Evolutionary conservation across 2,888 invertebrate genomes (phyloP).

Genomic region (Leptopterna dolabrata): DNA sequence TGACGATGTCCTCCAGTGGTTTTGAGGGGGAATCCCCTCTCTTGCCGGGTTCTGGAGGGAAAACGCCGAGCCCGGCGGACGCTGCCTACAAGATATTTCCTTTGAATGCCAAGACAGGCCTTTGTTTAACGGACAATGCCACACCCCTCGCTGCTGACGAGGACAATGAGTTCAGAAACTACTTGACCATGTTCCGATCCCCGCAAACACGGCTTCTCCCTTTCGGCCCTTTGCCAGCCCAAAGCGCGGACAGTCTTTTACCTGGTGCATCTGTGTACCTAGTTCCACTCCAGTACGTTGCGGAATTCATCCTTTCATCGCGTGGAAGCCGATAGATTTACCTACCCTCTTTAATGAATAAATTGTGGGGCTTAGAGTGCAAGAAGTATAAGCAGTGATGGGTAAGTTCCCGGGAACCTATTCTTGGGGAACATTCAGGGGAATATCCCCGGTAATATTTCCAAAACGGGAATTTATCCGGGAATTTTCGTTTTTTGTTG

Average conservation of each 20-base stretch:
- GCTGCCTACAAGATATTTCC: conserved; percentile 22
- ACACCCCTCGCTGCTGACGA: not conserved
- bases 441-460: no score
- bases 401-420: no score
- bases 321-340: not conserved
- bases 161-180: conserved; percentile 27
- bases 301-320: not conserved
- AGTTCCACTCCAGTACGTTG: not conserved
- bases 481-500: no score
- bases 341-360: not conserved
- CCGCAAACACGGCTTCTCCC: conserved; percentile 20
- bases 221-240: not conserved
- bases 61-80: not conserved
- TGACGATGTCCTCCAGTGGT: not conserved
- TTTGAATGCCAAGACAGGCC: conserved; percentile 30
- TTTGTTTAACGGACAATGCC: conserved; percentile 28
- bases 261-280: not conserved
- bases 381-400: no score
- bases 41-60: not conserved
- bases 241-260: not conserved
- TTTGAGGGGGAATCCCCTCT: not conserved
- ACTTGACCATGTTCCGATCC: conserved; percentile 39
- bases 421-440: no score
- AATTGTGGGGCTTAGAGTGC: no score
- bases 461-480: no score